Percentiles rank a stretch among this genome's conserved stretches.
Evolutionary conservation across 1,140 invertebrate genomes (phyloP).

Genomic region (Xylocopa sonorina): DNA sequence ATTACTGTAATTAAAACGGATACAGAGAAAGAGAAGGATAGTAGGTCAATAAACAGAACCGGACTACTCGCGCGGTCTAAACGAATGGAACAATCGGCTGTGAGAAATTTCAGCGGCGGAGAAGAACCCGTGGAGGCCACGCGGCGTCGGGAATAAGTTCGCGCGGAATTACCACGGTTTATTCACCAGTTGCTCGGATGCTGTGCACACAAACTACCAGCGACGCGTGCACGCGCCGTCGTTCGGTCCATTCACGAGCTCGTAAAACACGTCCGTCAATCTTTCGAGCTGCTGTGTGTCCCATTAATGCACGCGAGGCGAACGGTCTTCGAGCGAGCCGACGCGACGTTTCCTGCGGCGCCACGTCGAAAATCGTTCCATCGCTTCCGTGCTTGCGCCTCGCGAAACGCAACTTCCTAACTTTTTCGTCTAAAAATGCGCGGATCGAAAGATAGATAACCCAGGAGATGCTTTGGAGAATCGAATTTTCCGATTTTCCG

Average conservation of each 20-base stretch:
- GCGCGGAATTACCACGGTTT: conserved; percentile 30
- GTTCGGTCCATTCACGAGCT: conserved; percentile 13
- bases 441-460: not conserved
- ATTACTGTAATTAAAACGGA: not conserved
- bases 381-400: too few relatives aligned
- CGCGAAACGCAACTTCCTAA: not conserved
- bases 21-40: too few relatives aligned
- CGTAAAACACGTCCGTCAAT: conserved; percentile 37
- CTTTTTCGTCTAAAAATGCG: not conserved
- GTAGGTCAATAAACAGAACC: too few relatives aligned
- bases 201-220: not conserved
- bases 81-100: too few relatives aligned
- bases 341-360: conserved; percentile 18
- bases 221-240: not conserved
- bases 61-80: too few relatives aligned
- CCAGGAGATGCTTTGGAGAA: too few relatives aligned
- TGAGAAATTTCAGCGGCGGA: not conserved
- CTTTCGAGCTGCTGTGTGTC: not conserved
- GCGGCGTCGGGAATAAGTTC: conserved; percentile 24
- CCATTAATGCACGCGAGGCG: not conserved
- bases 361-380: too few relatives aligned
- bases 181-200: conserved; percentile 23
- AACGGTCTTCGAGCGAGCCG: conserved; percentile 2
- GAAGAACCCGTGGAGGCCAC: too few relatives aligned
- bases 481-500: too few relatives aligned